Conservation (phyloP, 2,113 vertebrate species). For the Anguilla japonica region DNA sequence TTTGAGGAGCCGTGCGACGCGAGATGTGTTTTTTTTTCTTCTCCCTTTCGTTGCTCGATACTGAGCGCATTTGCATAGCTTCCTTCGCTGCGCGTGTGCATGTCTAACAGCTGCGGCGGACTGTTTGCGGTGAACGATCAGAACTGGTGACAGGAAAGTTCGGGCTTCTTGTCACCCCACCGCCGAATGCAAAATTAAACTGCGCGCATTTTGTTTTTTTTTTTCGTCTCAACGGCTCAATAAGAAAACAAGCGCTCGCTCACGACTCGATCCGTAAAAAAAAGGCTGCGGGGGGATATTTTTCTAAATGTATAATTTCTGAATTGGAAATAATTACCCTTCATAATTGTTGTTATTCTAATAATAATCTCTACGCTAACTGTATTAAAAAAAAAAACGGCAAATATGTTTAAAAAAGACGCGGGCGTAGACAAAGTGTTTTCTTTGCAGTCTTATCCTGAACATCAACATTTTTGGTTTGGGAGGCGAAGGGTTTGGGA, state of each 20-base stretch:
- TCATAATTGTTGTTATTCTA: conserved; percentile 44
- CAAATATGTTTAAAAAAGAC: conserved; percentile 36
- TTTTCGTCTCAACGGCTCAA: conserved; percentile 43
- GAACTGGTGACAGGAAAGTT: conserved; percentile 68
- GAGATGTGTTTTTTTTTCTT: conserved; percentile 52
- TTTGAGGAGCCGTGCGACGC: conserved; percentile 49
- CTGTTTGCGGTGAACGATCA: conserved; percentile 66
- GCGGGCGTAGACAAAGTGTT: conserved; percentile 63
- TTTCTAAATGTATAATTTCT: conserved; percentile 33
- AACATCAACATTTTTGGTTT: conserved; percentile 65
- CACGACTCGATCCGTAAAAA: conserved; percentile 28
- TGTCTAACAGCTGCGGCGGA: conserved; percentile 68
- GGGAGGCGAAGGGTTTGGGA: conserved; percentile 53
- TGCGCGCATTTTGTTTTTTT: conserved; percentile 23
- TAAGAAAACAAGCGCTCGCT: conserved; percentile 33
- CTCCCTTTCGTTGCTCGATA: conserved; percentile 67
- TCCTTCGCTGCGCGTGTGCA: conserved; percentile 61
- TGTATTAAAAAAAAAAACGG: conserved; percentile 44
- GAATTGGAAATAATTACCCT: conserved; percentile 39
- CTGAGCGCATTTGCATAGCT: conserved; percentile 66
- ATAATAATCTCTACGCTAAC: conserved; percentile 31
- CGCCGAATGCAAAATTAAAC: conserved; percentile 41
- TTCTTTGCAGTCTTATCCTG: conserved; percentile 60
- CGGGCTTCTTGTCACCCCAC: conserved; percentile 54
- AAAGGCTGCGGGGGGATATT: conserved; percentile 29